Percentiles rank a stretch among this genome's conserved stretches.
Conservation (phyloP, 2,888 invertebrate genomes). For the Stictocephala bisonia region DNA sequence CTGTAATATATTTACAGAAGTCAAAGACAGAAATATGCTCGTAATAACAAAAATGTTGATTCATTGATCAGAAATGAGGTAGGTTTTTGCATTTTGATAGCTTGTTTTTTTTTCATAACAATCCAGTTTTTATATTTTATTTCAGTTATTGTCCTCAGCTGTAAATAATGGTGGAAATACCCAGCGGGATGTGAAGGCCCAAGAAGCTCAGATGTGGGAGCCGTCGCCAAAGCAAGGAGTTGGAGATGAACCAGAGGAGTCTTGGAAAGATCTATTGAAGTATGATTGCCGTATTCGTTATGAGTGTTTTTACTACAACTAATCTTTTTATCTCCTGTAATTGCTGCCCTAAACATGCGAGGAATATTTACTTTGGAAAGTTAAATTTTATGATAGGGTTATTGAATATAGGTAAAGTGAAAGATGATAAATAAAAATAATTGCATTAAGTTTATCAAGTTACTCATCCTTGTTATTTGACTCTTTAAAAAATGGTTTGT, state of each 20-base stretch:
- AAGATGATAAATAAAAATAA: no score
- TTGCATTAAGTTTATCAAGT: no score
- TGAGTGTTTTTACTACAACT: neutral
- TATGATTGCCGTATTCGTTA: neutral
- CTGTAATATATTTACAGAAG: no score
- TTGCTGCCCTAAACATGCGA: no score
- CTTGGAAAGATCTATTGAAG: conserved; percentile 24
- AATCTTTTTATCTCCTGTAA: neutral
- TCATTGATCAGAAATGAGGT: no score
- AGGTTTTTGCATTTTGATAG: neutral
- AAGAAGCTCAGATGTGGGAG: conserved; percentile 70
- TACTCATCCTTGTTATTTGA: no score
- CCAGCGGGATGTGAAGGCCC: conserved; percentile 62
- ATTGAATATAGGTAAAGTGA: no score
- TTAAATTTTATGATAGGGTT: no score
- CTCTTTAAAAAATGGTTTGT: no score
- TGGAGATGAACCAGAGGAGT: neutral
- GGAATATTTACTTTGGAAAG: no score
- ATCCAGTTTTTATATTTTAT: neutral
- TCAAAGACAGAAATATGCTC: no score
- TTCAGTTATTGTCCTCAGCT: neutral
- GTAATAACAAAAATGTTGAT: no score
- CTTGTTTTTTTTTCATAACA: neutral
- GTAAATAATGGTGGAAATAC: neutral
- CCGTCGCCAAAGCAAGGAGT: conserved; percentile 64